These are phyloP conservation scores for Abrostola tripartita DNA, from an alignment of 2,888 invertebrate species.

Conservation along the genomic window DNA sequence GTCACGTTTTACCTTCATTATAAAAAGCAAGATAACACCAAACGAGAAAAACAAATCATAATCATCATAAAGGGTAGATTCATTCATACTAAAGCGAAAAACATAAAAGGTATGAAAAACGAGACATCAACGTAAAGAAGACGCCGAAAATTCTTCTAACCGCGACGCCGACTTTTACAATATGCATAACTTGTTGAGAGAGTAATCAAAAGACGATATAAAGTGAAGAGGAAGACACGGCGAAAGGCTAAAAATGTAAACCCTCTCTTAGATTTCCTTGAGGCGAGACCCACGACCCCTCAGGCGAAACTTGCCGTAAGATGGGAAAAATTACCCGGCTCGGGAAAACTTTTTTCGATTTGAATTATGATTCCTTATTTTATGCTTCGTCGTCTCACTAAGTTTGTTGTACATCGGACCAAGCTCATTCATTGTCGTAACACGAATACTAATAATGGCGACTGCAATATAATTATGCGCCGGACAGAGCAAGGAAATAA, in stretches of 20 bases:
- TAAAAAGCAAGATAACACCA: constrained; percentile 44
- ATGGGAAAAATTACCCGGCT: constrained; percentile 87
- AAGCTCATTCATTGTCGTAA: constrained; percentile 75
- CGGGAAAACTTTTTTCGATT: constrained; percentile 87
- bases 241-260: constrained; percentile 88
- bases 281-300: constrained; percentile 82
- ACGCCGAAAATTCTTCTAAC: constrained; percentile 80
- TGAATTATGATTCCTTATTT: constrained; percentile 89
- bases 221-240: constrained; percentile 85
- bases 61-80: constrained; percentile 73
- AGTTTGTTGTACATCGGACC: constrained; percentile 83
- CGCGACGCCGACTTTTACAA: constrained; percentile 80
- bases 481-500: constrained; percentile 42
- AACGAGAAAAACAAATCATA: constrained; percentile 65
- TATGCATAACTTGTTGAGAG: constrained; percentile 88
- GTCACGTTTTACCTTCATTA: constrained; percentile 29
- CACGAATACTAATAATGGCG: constrained; percentile 65
- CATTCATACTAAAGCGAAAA: constrained; percentile 78
- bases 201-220: constrained; percentile 89
- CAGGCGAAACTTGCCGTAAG: constrained; percentile 84
- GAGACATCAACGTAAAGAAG: constrained; percentile 78
- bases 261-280: constrained; percentile 85
- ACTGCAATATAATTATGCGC: constrained; percentile 29
- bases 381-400: constrained; percentile 79
- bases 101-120: constrained; percentile 80